Percentiles rank a stretch among this genome's conserved stretches.
Conservation (phyloP, 2,113 vertebrate genomes). For the Chrysemys picta region DNA sequence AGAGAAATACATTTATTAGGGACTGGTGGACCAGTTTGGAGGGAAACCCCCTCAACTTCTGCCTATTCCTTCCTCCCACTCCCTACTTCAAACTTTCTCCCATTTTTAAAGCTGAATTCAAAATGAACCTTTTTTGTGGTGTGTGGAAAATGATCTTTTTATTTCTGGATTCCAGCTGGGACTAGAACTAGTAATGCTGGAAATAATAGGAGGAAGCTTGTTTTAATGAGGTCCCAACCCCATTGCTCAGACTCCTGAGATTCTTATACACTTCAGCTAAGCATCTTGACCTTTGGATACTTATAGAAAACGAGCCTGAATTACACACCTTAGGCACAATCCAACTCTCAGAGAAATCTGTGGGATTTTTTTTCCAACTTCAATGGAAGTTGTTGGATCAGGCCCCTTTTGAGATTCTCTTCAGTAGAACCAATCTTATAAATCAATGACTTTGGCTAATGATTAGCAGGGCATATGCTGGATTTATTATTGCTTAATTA, state of each 20-base stretch:
- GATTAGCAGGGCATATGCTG: neutral
- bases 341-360: neutral
- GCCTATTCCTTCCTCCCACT: neutral
- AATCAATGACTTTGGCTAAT: neutral
- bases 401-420: neutral
- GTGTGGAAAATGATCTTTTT: neutral
- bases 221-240: neutral
- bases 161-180: neutral
- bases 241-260: neutral
- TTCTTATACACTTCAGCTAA: neutral
- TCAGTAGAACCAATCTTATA: neutral
- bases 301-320: neutral
- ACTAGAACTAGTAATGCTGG: neutral
- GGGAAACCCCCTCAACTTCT: too few relatives aligned
- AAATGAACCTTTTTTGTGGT: neutral
- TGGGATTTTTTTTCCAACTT: neutral
- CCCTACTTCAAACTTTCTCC: neutral
- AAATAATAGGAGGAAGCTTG: neutral
- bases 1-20: fast-evolving
- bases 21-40: fast-evolving
- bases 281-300: too few relatives aligned
- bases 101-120: neutral
- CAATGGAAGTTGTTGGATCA: conserved; percentile 7
- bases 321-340: neutral
- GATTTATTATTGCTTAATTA: neutral